Conservation (phyloP, 2,113 vertebrate species). For the Paedocypris sp. region DNA sequence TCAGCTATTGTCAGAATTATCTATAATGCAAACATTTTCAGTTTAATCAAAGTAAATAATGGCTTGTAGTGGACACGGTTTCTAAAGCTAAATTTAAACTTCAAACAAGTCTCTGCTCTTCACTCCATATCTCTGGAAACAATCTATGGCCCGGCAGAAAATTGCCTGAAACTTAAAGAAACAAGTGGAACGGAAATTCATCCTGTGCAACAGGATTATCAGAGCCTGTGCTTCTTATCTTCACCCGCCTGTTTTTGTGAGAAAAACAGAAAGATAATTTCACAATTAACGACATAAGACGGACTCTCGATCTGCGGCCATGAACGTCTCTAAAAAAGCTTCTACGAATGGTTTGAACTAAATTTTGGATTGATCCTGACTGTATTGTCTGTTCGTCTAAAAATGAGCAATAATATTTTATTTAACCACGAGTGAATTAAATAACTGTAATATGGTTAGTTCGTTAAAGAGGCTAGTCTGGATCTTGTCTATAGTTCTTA, state of each 20-base stretch:
- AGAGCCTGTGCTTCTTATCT: slow-evolving; percentile 54
- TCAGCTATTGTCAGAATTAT: too few species aligned
- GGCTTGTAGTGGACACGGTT: too few species aligned
- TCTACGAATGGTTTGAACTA: slow-evolving; percentile 62
- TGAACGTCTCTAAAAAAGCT: slow-evolving; percentile 59
- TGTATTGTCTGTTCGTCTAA: slow-evolving; percentile 70
- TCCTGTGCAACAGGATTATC: slow-evolving; percentile 55
- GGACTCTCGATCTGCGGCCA: slow-evolving; percentile 49
- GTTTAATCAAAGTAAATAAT: too few species aligned
- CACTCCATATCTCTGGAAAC: slow-evolving; percentile 51
- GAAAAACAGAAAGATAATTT: slow-evolving; percentile 53
- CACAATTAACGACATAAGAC: slow-evolving; percentile 59
- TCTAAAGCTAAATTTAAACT: slow-evolving; percentile 58
- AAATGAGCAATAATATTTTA: slow-evolving; percentile 68
- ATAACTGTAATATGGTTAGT: slow-evolving; percentile 69
- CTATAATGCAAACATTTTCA: too few species aligned
- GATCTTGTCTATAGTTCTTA: slow-evolving; percentile 65
- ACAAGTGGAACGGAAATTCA: slow-evolving; percentile 63
- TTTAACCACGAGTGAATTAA: slow-evolving; percentile 70
- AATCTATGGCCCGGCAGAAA: slow-evolving; percentile 48
- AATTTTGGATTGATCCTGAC: slow-evolving; percentile 63
- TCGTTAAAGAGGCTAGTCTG: slow-evolving; percentile 61
- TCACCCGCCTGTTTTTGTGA: slow-evolving; percentile 56
- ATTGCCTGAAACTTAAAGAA: slow-evolving; percentile 60
- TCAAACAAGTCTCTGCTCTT: slow-evolving; percentile 42